phyloP scores from a whole-genome alignment of 53 echinoderm and acorn worm genomes.

The Astropecten irregularis region DNA sequence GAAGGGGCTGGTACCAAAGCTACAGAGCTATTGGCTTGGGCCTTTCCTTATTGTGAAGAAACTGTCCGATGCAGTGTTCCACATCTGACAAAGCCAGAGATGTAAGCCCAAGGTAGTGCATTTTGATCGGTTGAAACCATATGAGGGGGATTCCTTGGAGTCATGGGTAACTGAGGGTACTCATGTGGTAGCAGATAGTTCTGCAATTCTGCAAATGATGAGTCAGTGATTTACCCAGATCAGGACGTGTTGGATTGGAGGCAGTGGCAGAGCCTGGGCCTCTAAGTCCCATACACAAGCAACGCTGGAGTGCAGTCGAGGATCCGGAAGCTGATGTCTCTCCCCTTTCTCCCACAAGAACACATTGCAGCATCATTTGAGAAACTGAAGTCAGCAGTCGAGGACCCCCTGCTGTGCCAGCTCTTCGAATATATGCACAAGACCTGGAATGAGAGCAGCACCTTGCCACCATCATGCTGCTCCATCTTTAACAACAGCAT shows the following conservation, averaged over 20 bases:
- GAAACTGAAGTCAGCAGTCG: background rate
- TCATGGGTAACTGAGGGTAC: background rate
- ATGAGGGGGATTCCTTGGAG: background rate
- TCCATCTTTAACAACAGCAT: background rate
- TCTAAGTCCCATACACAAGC: background rate
- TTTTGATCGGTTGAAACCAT: no score
- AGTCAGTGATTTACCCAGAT: no score
- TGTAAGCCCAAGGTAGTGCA: no score
- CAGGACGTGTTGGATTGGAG: no score
- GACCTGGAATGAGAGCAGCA: slow-evolving; percentile 7
- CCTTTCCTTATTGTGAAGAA: no score
- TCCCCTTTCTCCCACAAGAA: slow-evolving; percentile 42
- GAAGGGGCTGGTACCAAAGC: no score
- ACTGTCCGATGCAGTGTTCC: no score
- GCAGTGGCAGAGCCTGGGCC: slow-evolving; percentile 9
- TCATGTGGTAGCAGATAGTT: background rate
- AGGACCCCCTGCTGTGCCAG: background rate
- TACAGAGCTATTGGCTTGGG: no score
- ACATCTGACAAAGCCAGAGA: no score
- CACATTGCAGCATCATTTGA: background rate
- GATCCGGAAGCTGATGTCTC: slow-evolving; percentile 38
- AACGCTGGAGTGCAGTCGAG: background rate
- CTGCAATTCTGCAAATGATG: background rate
- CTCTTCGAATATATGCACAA: background rate
- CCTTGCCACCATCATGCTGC: slow-evolving; percentile 2